Conservation (phyloP, 2,113 vertebrate species). For the Stomatorhinus ivindoensis region DNA sequence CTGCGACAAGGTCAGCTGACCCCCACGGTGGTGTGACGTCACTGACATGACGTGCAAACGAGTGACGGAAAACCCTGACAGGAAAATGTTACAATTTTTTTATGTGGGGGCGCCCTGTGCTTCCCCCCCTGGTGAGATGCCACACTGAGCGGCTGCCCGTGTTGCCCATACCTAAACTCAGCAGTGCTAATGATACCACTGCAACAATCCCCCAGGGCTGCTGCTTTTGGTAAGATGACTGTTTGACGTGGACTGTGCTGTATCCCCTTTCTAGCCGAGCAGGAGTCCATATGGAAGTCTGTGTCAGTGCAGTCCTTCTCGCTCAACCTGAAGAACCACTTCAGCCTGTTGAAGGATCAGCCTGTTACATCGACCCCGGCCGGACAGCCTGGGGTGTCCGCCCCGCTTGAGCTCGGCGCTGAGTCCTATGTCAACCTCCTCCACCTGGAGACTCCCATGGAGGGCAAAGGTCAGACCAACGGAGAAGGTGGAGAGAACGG, state of each 20-base stretch:
- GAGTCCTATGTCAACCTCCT: conserved; percentile 72
- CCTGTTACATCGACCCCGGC: conserved; percentile 66
- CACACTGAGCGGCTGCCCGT: not conserved
- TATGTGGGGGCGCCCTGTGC: not conserved
- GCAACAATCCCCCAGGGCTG: not conserved
- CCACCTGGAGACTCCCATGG: conserved; percentile 43
- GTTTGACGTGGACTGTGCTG: not conserved
- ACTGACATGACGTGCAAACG: not conserved
- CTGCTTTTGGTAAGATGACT: not conserved
- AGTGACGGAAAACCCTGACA: not conserved
- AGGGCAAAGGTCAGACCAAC: conserved; percentile 33
- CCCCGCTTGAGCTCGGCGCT: conserved; percentile 35
- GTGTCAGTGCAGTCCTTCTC: conserved; percentile 56
- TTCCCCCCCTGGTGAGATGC: not conserved
- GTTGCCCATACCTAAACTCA: not conserved
- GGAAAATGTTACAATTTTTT: not conserved
- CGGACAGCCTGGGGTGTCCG: conserved; percentile 46
- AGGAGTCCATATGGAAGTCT: conserved; percentile 50
- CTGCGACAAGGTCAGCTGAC: no score
- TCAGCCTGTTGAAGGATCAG: conserved; percentile 57
- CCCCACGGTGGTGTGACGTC: not conserved
- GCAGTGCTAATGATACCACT: not conserved
- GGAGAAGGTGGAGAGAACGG: conserved; percentile 30
- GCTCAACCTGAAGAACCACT: conserved; percentile 73
- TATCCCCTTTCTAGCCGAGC: conserved; percentile 44